Evolutionary conservation across 2,113 vertebrate species (phyloP).

Genomic region (cattle (Bos taurus)): DNA sequence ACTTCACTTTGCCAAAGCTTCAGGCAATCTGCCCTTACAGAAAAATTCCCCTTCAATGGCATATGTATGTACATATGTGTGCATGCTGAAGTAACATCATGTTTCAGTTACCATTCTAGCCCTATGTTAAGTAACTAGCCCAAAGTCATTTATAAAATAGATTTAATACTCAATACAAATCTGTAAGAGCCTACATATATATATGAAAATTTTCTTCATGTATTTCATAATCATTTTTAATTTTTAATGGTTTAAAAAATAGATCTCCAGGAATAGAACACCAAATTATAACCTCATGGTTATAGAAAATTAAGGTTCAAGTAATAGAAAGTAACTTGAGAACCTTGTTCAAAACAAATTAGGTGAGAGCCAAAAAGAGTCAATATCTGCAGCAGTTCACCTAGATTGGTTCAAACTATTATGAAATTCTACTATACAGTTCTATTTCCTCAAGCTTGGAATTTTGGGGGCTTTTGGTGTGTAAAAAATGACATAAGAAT

Average conservation of each 20-base stretch:
- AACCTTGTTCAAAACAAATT: background rate
- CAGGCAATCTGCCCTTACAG: background rate
- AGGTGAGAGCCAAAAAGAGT: background rate
- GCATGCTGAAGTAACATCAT: background rate
- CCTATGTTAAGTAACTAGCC: background rate
- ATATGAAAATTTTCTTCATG: background rate
- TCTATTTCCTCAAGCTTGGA: background rate
- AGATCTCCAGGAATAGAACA: background rate
- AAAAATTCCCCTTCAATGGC: background rate
- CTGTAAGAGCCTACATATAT: background rate
- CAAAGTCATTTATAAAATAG: background rate
- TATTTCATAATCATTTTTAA: conserved; percentile 8
- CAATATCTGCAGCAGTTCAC: background rate
- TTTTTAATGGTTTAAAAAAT: background rate
- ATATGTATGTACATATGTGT: background rate
- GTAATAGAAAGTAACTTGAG: background rate
- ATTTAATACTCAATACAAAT: background rate
- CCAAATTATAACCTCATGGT: background rate
- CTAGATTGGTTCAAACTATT: background rate
- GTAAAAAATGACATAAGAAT: conserved; percentile 23
- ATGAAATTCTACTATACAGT: background rate
- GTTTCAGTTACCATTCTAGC: background rate
- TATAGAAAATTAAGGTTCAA: conserved; percentile 19
- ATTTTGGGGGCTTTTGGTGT: background rate
- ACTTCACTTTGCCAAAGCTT: background rate